Conservation (phyloP, 2,888 invertebrate genomes). For the Meiosimyza decipiens region DNA sequence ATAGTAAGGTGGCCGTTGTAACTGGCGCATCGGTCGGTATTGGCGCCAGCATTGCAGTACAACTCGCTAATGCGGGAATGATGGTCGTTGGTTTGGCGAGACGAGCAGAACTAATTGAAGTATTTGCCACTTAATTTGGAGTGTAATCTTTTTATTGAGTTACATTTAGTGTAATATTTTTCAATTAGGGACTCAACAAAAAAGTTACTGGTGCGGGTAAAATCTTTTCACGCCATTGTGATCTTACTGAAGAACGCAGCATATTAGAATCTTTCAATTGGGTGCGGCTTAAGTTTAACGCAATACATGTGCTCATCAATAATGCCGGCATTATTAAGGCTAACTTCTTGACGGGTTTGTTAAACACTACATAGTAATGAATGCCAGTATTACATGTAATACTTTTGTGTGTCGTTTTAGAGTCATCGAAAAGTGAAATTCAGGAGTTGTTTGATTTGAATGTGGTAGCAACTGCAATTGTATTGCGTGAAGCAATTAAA, state of each 20-base stretch:
- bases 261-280: conserved; percentile 58
- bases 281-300: conserved; percentile 57
- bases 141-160: neutral
- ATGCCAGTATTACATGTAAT: neutral
- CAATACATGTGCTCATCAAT: conserved; percentile 64
- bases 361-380: neutral
- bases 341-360: conserved; percentile 59
- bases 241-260: conserved; percentile 60
- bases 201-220: conserved; percentile 61
- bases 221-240: conserved; percentile 62
- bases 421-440: conserved; percentile 59
- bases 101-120: conserved; percentile 67
- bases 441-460: conserved; percentile 68
- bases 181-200: conserved; percentile 55
- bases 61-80: conserved; percentile 67
- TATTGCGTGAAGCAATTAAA: conserved; percentile 70
- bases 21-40: conserved; percentile 68
- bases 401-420: conserved; percentile 42
- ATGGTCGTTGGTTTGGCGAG: conserved; percentile 70
- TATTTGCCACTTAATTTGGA: conserved; percentile 40
- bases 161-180: conserved; percentile 17
- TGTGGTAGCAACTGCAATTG: conserved; percentile 70
- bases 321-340: conserved; percentile 66
- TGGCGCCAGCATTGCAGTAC: conserved; percentile 64
- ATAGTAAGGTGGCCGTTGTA: conserved; percentile 64